Evolutionary conservation across 2,888 invertebrate species (phyloP).

Genomic region (Lepidocyrtinus sp.): DNA sequence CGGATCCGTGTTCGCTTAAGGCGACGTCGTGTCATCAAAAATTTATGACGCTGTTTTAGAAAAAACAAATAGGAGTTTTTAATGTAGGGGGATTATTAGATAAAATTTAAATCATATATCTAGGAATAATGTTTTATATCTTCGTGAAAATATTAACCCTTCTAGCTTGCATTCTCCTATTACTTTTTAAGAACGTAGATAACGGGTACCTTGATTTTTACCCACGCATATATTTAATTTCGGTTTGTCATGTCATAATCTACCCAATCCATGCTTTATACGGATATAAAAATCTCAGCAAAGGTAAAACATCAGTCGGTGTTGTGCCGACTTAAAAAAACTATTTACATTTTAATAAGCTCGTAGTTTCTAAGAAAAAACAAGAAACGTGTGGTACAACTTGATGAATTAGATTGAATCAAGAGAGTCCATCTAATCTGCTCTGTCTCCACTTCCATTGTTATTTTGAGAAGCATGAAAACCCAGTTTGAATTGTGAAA

Average conservation of each 20-base stretch:
- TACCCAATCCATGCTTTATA: background rate
- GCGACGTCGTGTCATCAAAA: background rate
- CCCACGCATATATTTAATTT: background rate
- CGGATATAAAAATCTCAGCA: background rate
- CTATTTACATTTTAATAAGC: background rate
- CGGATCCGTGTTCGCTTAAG: background rate
- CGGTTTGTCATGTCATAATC: background rate
- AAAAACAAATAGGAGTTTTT: background rate
- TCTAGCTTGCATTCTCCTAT: background rate
- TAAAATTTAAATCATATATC: background rate
- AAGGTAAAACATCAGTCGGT: no score
- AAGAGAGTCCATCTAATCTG: background rate
- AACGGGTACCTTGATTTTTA: background rate
- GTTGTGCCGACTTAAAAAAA: background rate
- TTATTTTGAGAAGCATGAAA: no score
- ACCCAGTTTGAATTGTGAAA: no score
- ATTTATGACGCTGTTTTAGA: background rate
- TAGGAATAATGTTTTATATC: background rate
- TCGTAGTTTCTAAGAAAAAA: constrained; percentile 15
- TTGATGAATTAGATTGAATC: constrained; percentile 47
- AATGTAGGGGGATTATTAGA: background rate
- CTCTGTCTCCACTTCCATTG: background rate
- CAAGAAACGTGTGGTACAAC: constrained; percentile 39
- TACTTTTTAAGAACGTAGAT: background rate
- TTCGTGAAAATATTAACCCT: background rate